Base-by-base conservation (phyloP, 1,140 invertebrate species). In the Cephus cinctus region DNA sequence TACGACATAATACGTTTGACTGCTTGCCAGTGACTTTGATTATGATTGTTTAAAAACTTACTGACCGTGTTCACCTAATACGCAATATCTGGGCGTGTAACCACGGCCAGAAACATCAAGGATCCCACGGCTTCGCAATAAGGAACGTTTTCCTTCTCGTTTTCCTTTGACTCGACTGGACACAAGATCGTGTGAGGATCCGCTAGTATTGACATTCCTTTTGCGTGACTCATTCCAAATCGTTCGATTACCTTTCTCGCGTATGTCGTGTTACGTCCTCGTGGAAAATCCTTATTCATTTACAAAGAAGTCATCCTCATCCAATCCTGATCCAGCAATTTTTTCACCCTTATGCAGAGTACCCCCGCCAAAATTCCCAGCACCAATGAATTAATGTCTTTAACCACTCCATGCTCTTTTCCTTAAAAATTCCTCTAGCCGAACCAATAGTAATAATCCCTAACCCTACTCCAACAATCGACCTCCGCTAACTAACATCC, bases 71-170 rank as follows among this genome's bases (percentile, higher is more conserved):
- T 52, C 1, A 54, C 35, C 0, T 45, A 4, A 22, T 35, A 54
- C 1, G 42, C 32, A 9, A 59, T 23, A 20, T 59, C 50, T 0
- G 51, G 48, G 8, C 57, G 20, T 3, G 50, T 25, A 2, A 52
- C 43, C 1, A 19, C 42, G 12, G 21, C 15, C 5, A 56, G 4
- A 22, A 52, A 56, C 43, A 43, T 55, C 4, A 50, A 36, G 0
- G 40, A 55, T 0, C 44, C 52, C 6, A 47, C 39, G 0, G 21
- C 9, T 36, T 56, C 50, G 20, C 50, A 12, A 20, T 52, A 56
- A 8, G 44, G 32, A 1, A 35, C 4, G 5, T 14, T 38, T 47
- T 9, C 8, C 3, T 15, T 34, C n/a, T 4, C 19, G 5, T 8
- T 38, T 9, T 6, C 14, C 3, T n/a, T 31, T 15, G 9, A 14